phyloP scores from a whole-genome alignment of 1,140 invertebrate genomes.

The Laupala kohalensis region DNA sequence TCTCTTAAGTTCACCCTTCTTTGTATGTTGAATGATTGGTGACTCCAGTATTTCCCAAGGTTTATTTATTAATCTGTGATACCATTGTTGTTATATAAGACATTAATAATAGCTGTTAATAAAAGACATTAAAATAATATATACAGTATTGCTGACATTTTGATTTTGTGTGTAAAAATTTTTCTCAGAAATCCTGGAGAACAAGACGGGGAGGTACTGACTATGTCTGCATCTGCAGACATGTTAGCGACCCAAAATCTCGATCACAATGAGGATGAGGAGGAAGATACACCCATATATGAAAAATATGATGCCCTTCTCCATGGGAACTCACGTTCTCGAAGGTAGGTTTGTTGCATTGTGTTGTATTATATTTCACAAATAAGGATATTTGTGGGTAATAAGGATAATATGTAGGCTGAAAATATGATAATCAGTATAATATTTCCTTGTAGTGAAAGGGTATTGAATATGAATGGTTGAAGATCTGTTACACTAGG shows the following conservation, averaged over 20 bases:
- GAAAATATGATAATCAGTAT: too few relatives aligned
- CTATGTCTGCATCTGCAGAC: constrained; percentile 64
- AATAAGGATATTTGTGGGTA: neutral
- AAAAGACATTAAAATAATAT: too few relatives aligned
- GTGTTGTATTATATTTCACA: too few relatives aligned
- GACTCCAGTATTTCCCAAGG: too few relatives aligned
- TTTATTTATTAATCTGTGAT: neutral
- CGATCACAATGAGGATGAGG: constrained; percentile 40
- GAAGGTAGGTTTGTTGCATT: constrained; percentile 33
- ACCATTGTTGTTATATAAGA: neutral
- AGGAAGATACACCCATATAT: constrained; percentile 58
- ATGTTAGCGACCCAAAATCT: constrained; percentile 68
- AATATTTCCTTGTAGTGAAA: too few relatives aligned
- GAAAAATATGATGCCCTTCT: constrained; percentile 89
- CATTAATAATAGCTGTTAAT: neutral
- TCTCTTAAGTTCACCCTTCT: too few relatives aligned
- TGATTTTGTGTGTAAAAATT: too few relatives aligned
- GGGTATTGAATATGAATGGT: too few relatives aligned
- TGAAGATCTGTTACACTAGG: too few relatives aligned
- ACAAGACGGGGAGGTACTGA: constrained; percentile 86
- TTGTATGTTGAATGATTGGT: too few relatives aligned
- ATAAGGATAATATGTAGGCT: neutral
- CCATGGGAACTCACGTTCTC: constrained; percentile 62
- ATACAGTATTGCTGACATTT: too few relatives aligned
- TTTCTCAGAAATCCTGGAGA: constrained; percentile 60